These are phyloP conservation scores for Monarcha castaneiventris DNA, from an alignment of 2,113 vertebrate genomes.

Conservation along the genomic window DNA sequence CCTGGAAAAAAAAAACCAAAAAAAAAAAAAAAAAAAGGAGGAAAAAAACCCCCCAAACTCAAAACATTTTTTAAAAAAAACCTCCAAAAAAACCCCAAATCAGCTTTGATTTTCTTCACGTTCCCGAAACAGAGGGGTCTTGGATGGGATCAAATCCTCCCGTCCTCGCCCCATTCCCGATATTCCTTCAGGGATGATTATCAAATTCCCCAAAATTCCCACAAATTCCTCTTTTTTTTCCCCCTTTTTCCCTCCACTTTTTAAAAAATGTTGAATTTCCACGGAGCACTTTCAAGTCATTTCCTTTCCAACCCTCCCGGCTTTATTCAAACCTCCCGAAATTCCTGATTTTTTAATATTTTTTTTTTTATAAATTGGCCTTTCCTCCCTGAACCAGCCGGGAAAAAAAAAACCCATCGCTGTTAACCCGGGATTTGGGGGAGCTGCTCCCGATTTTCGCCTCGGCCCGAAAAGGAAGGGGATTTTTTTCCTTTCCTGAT, in stretches of 20 bases:
- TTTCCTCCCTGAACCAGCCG: not conserved
- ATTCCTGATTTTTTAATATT: not conserved
- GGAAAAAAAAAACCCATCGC: not conserved
- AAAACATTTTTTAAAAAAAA: too few relatives aligned
- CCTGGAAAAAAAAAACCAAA: too few relatives aligned
- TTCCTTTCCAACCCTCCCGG: not conserved
- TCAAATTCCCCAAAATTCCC: too few relatives aligned
- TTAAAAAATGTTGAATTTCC: not conserved
- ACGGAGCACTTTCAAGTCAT: not conserved
- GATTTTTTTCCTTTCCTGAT: not conserved
- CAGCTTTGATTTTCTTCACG: not conserved
- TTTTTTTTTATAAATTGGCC: not conserved
- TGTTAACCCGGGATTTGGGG: not conserved
- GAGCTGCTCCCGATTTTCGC: not conserved
- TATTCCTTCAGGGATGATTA: conserved; percentile 7
- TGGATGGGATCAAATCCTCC: conserved; percentile 15
- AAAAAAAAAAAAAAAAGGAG: too few relatives aligned
- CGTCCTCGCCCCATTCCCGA: not conserved
- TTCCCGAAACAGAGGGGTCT: not conserved
- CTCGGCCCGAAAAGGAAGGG: not conserved
- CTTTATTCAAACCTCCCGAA: not conserved
- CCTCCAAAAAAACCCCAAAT: not conserved
- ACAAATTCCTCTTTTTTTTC: not conserved
- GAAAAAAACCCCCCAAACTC: too few relatives aligned
- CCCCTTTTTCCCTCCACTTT: not conserved